Evolutionary conservation across 2,888 invertebrate genomes (phyloP).

Genomic region (Pollenia amentaria): DNA sequence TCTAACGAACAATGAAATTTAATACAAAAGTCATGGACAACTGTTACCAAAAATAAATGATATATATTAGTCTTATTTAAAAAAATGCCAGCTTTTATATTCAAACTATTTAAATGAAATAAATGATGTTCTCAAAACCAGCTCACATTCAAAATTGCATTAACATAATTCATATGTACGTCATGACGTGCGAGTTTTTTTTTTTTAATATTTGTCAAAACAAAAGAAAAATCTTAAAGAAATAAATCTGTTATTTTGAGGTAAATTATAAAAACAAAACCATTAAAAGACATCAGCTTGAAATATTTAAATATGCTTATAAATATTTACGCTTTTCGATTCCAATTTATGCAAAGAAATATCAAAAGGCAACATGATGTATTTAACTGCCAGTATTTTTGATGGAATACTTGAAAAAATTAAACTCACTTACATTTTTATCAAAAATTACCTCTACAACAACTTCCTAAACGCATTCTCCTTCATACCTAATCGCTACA

Average conservation of each 20-base stretch:
- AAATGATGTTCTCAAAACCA: background rate
- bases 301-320: background rate
- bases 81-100: background rate
- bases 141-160: background rate
- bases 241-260: background rate
- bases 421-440: no score
- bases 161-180: background rate
- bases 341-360: background rate
- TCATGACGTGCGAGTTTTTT: constrained; percentile 9
- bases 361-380: no score
- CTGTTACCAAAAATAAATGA: constrained; percentile 7
- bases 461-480: no score
- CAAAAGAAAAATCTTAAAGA: background rate
- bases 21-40: constrained; percentile 52
- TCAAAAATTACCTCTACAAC: no score
- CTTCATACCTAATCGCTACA: no score
- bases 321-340: constrained; percentile 16
- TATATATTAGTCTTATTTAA: background rate
- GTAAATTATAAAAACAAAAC: background rate
- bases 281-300: background rate
- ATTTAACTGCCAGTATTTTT: background rate
- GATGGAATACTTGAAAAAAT: background rate
- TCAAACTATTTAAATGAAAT: background rate
- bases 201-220: background rate
- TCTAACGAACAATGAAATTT: constrained; percentile 67